Conservation (phyloP, 1,140 invertebrate species). For the Drosophila bipectinata region DNA sequence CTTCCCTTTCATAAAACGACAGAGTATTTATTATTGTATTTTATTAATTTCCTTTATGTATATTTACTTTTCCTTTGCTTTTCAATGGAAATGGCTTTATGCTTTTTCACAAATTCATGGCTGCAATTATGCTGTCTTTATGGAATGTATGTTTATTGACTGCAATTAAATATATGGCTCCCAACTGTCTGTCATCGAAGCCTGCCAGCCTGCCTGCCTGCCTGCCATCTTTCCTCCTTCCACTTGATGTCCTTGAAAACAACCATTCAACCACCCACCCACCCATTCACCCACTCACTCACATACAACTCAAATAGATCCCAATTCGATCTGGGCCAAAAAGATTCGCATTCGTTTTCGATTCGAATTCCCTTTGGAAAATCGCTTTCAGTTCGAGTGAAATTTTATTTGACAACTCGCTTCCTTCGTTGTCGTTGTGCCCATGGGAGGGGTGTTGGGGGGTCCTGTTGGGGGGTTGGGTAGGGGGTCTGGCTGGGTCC, state of each 20-base stretch:
- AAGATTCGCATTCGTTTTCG: conserved; percentile 25
- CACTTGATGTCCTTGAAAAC: not conserved
- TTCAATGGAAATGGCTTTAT: not conserved
- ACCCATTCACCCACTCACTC: not conserved
- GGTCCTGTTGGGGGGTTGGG: not conserved
- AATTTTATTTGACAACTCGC: conserved; percentile 48
- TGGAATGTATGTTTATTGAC: conserved; percentile 32
- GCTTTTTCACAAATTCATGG: not conserved
- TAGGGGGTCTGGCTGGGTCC: not conserved
- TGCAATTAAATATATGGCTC: conserved; percentile 43
- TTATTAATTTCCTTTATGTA: not conserved
- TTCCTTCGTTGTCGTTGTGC: conserved; percentile 8
- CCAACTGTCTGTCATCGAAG: conserved; percentile 25
- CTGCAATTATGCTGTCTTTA: conserved; percentile 9
- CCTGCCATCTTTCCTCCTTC: too few species aligned
- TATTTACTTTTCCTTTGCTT: not conserved
- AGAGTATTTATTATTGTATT: not conserved
- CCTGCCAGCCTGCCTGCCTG: not conserved
- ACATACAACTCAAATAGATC: conserved; percentile 20
- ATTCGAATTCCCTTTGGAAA: conserved; percentile 40
- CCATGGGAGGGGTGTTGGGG: not conserved
- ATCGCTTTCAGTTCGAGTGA: conserved; percentile 44
- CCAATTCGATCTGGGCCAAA: conserved; percentile 16
- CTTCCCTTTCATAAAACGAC: not conserved
- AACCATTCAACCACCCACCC: not conserved